Conservation (phyloP, 2,797 vertebrate species). For the Ara ararauna region DNA sequence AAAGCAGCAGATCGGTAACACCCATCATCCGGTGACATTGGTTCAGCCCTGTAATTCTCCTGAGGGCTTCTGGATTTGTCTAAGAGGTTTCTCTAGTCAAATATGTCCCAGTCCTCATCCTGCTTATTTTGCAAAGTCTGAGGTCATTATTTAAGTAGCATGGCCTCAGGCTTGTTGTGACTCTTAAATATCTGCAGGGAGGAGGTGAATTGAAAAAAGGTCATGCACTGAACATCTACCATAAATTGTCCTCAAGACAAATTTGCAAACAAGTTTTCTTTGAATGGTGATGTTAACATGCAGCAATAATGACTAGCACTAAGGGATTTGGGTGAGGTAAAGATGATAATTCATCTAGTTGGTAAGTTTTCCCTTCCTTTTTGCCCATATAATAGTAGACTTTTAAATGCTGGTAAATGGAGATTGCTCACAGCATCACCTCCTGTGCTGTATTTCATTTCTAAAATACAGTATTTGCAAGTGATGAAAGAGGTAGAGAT, state of each 20-base stretch:
- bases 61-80: not conserved
- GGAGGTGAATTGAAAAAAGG: not conserved
- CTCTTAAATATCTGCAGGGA: not conserved
- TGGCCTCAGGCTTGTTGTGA: not conserved
- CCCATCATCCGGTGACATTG: not conserved
- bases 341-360: not conserved
- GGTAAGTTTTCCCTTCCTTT: not conserved
- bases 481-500: not conserved
- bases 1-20: not conserved
- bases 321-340: not conserved
- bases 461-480: not conserved
- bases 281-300: not conserved
- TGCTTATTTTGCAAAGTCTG: not conserved
- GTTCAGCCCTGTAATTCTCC: not conserved
- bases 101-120: not conserved
- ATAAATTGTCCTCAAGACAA: not conserved
- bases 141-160: not conserved
- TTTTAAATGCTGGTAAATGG: not conserved
- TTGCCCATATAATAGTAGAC: not conserved
- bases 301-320: not conserved
- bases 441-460: not conserved
- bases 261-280: not conserved
- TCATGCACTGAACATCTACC: not conserved
- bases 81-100: not conserved
- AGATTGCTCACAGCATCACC: not conserved